Base-by-base conservation (phyloP, 2,888 invertebrate genomes). In the Tipula unca region DNA sequence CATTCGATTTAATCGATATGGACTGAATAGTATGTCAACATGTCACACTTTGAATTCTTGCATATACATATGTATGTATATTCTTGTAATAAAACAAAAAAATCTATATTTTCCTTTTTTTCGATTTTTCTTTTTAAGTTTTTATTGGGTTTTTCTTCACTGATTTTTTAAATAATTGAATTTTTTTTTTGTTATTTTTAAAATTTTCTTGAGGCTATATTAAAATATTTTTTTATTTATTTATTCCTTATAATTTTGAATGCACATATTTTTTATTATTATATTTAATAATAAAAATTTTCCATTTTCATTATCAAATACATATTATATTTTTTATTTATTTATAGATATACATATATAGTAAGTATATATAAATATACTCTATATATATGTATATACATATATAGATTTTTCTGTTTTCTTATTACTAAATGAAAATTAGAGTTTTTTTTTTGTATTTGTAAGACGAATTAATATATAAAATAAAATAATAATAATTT, bases 201-300 rank as follows among this genome's bases (percentile, higher is more conserved):
- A 69, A 69, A 69, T 69, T 69, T 69, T 69, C 69, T 69, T 69
- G 69, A 69, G 69, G 69, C 69, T 69, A 69, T 69, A 69, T 69
- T 69, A 69, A 69, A 69, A 69, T 69, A 69, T 69, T 69, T 69
- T 48, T 69, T 69, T 69, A 69, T 69, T 69, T 69, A 69, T 69
- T 69, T 48, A 48, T 69, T 69, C 25, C 69, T 69, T 69, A 69
- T 69, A 69, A 69, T 69, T 69, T 69, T 69, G 69, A 69, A 69
- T 69, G 69, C 69, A 69, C 69, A 69, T 69, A 69, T 25, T 69
- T 69, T 42, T 25, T 69, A 25, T 69, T 69, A 48, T 48, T 48
- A 48, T 48, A n/a, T n/a, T n/a, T 48, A 69, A 69, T 69, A 69
- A 69, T 69, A 69, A 69, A 69, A 69, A 69, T 25, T 69, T 69